Conservation (phyloP, 2,888 invertebrate species). For the Drosophila neutralis region DNA sequence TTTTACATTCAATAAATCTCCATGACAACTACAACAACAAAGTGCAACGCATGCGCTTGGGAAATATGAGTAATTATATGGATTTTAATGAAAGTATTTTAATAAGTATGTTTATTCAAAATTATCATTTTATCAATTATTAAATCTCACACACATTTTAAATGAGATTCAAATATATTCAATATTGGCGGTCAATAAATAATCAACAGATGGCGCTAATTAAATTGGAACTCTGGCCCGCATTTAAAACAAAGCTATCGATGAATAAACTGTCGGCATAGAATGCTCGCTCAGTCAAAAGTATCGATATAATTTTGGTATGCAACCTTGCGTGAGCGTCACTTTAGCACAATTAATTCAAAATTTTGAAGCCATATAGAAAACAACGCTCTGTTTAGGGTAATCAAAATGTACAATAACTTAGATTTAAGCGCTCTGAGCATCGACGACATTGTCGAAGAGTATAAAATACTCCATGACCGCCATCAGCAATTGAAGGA, state of each 20-base stretch:
- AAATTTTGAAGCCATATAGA: constrained; percentile 30
- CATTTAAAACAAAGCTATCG: background rate
- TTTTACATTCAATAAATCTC: constrained; percentile 12
- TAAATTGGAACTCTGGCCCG: background rate
- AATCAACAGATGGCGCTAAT: constrained; percentile 34
- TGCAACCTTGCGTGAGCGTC: constrained; percentile 34
- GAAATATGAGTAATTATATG: background rate
- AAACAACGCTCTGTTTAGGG: background rate
- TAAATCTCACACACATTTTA: background rate
- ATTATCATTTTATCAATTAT: background rate
- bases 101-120: background rate
- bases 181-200: background rate
- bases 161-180: background rate
- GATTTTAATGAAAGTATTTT: background rate
- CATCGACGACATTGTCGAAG: constrained; percentile 82
- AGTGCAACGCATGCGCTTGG: constrained; percentile 5
- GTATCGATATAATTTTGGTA: constrained; percentile 6
- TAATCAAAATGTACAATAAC: constrained; percentile 56
- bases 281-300: fast-evolving
- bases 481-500: constrained; percentile 72
- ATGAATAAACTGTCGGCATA: constrained; percentile 3
- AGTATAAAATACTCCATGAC: constrained; percentile 77
- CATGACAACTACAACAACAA: constrained; percentile 35
- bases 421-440: constrained; percentile 68
- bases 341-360: constrained; percentile 39